phyloP scores from a whole-genome alignment of 2,888 invertebrate genomes.

The Scotopteryx bipunctaria region DNA sequence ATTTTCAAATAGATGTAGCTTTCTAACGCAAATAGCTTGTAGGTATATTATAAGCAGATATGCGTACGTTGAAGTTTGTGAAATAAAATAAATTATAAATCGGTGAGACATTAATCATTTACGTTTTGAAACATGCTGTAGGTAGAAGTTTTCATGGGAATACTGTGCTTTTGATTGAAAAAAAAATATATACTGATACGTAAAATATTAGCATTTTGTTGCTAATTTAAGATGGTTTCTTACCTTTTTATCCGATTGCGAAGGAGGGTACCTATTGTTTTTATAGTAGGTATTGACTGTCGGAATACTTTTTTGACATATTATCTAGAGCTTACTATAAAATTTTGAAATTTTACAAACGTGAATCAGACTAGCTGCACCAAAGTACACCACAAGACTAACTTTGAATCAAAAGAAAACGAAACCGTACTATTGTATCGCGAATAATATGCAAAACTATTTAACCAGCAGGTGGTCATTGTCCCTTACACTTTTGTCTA shows the following conservation, averaged over 20 bases:
- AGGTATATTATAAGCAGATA: neutral
- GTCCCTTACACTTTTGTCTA: slow-evolving; percentile 51
- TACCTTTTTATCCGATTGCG: too few species aligned
- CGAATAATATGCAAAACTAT: slow-evolving; percentile 75
- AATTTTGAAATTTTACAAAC: neutral
- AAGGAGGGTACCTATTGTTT: too few species aligned
- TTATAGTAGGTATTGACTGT: too few species aligned
- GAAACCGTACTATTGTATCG: slow-evolving; percentile 59
- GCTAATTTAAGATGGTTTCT: too few species aligned
- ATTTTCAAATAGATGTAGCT: slow-evolving; percentile 13
- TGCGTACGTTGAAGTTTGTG: slow-evolving; percentile 11
- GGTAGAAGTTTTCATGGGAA: neutral
- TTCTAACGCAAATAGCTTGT: slow-evolving; percentile 11
- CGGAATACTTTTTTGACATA: too few species aligned
- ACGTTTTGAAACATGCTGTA: slow-evolving; percentile 5
- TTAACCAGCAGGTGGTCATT: slow-evolving; percentile 74
- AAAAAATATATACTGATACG: too few species aligned
- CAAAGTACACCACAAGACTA: slow-evolving; percentile 57
- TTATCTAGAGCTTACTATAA: too few species aligned
- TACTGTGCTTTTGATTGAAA: too few species aligned
- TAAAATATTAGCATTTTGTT: too few species aligned
- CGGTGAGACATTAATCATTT: neutral
- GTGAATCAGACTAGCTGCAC: slow-evolving; percentile 39
- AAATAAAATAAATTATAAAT: slow-evolving; percentile 10
- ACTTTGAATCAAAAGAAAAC: slow-evolving; percentile 57